Evolutionary conservation across 2,797 vertebrate genomes (phyloP), one percentile per base, ranked within the genome.

Genomic region (Esox masquinongy): DNA sequence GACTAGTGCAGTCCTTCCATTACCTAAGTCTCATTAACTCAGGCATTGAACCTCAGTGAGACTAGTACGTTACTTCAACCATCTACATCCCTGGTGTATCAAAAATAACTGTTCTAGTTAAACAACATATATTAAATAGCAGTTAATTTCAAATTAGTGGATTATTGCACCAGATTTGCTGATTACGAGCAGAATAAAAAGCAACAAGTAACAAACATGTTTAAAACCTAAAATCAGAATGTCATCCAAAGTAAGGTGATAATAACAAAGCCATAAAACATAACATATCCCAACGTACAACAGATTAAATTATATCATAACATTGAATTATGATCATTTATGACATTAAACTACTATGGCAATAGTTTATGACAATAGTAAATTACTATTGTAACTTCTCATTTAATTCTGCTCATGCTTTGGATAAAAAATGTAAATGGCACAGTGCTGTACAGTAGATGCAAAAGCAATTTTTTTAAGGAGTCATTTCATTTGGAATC

Each of bases 131-230:
- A 66, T 72, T 79, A 76, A 50, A 63, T 67, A 53, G 67, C 68
- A 83, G 50, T 77, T 24, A 79, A 77, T 85, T 72, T 15, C 1
- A 34, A 59, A n/a, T 36, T 19, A 56, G 31, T 61, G 4, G 31
- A 61, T 36, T 86, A 86, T 86, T 88, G 85, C 85, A 85, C 82
- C 74, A 81, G 72, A 83, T 66, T 51, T 31, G 69, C 29, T 36
- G 59, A 66, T 77, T 49, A 84, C 34, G 49, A 61, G 70, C 49
- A 50, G 50, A 77, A 43, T 56, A 74, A 74, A 49, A 75, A 29
- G 72, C 72, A 43, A 49, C 70, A 51, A 34, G 68, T 47, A 75
- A 76, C 71, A 77, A 63, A 80, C 39, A 53, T 67, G 56, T 36
- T 53, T 75, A 66, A 53, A 59, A 51, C 24, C 51, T 73, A 74